Conservation (phyloP, 2,113 vertebrate species). For the Athene cunicularia region DNA sequence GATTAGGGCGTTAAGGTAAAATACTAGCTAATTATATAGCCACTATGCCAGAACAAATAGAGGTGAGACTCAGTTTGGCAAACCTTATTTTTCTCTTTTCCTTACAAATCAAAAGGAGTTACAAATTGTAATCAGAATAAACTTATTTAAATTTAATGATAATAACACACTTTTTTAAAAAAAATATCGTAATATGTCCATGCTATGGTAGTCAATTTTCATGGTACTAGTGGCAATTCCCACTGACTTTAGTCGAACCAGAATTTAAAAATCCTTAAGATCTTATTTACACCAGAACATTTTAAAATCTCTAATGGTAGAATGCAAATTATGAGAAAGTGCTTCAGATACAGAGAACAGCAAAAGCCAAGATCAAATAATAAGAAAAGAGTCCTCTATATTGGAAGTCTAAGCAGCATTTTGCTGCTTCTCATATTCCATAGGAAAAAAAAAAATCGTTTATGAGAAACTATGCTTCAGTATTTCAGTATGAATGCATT, state of each 20-base stretch:
- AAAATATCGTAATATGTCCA: not conserved
- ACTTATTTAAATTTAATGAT: not conserved
- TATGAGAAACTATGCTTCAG: not conserved
- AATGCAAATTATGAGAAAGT: not conserved
- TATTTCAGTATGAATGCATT: conserved; percentile 21
- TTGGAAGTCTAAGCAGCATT: not conserved
- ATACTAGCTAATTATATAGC: not conserved
- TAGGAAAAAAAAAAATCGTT: not conserved
- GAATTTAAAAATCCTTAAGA: not conserved
- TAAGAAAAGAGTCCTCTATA: not conserved
- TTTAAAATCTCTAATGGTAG: not conserved
- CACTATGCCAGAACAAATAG: not conserved
- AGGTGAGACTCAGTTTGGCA: not conserved
- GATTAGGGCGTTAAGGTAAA: not conserved
- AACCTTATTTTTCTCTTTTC: not conserved
- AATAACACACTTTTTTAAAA: not conserved
- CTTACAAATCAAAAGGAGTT: not conserved
- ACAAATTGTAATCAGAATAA: not conserved
- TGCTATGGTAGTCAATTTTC: not conserved
- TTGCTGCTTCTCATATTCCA: not conserved
- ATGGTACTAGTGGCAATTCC: not conserved
- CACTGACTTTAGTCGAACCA: not conserved
- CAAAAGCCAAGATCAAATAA: not conserved
- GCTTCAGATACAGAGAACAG: not conserved
- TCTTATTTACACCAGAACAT: not conserved